Percentiles rank a stretch among this genome's conserved stretches.
Evolutionary conservation across 2,113 vertebrate species (phyloP).

Genomic region (Notothenia rossii): DNA sequence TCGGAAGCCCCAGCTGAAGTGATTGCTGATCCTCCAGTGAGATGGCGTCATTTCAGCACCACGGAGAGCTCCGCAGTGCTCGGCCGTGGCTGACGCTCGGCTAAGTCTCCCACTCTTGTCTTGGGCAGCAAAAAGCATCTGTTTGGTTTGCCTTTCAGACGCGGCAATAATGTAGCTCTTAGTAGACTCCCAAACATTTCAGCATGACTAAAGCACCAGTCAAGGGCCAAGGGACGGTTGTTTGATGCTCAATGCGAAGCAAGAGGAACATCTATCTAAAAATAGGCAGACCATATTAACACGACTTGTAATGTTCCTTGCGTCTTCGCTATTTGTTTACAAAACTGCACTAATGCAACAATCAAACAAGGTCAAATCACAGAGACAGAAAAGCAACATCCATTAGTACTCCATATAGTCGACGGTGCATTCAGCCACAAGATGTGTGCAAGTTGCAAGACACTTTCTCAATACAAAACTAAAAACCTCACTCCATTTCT

Average conservation of each 20-base stretch:
- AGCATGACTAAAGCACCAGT: conserved; percentile 13
- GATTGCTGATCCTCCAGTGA: conserved; percentile 7
- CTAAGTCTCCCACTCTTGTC: conserved; percentile 35
- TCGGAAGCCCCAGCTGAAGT: background rate
- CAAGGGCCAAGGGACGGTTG: background rate
- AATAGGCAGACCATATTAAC: background rate
- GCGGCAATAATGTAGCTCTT: conserved; percentile 34
- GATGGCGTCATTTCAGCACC: conserved; percentile 67
- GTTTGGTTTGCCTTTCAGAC: conserved; percentile 22
- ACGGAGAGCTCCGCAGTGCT: conserved; percentile 59
- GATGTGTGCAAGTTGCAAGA: conserved; percentile 7
- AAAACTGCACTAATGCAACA: background rate
- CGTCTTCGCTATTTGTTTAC: too few species aligned
- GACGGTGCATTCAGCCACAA: background rate
- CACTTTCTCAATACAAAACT: background rate
- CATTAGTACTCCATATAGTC: background rate
- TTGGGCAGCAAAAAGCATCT: conserved; percentile 49
- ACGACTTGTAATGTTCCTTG: background rate
- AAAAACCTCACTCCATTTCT: conserved; percentile 29
- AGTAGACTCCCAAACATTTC: conserved; percentile 38
- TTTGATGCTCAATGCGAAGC: background rate
- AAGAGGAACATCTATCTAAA: background rate
- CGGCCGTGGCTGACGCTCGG: background rate
- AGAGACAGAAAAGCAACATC: background rate
- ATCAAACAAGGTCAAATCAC: background rate